A percentile compares a stretch with the other conserved stretches of the same genome.
Conservation (phyloP, 2,113 vertebrate genomes). For the Neoarius graeffei region DNA sequence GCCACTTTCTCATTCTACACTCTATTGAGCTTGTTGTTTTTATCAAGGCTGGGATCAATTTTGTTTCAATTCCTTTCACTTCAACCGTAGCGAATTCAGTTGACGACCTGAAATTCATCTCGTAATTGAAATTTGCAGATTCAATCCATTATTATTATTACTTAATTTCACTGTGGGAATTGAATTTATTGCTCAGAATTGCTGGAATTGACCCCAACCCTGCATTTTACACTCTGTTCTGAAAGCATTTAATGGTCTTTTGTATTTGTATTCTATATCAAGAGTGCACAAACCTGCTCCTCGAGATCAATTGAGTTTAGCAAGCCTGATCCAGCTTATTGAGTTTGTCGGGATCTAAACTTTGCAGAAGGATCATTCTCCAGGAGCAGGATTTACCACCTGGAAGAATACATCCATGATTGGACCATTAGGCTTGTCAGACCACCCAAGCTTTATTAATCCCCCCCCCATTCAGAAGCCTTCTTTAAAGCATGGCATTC, state of each 20-base stretch:
- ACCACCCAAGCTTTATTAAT: neutral
- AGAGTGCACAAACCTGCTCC: neutral
- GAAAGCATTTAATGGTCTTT: constrained; percentile 8
- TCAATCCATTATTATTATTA: neutral
- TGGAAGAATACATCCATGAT: constrained; percentile 4
- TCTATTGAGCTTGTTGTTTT: constrained; percentile 19
- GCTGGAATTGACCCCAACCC: constrained; percentile 25
- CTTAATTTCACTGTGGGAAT: neutral
- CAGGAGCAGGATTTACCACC: constrained; percentile 18
- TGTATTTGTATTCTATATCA: constrained; percentile 13
- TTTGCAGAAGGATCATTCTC: neutral
- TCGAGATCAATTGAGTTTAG: neutral
- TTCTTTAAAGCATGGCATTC: constrained; percentile 51
- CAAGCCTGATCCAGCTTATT: constrained; percentile 17
- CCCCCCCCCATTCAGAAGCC: neutral
- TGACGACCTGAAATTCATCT: neutral
- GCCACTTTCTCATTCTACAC: constrained; percentile 48
- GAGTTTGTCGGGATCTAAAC: neutral
- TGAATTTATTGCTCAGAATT: neutral
- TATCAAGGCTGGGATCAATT: constrained; percentile 17
- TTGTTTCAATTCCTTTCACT: neutral
- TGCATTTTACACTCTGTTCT: constrained; percentile 6
- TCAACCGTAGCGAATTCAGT: neutral
- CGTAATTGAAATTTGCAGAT: neutral
- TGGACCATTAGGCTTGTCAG: constrained; percentile 6